Evolutionary conservation across 1,140 invertebrate genomes (phyloP).

Genomic region (Sarcophaga peregrina): DNA sequence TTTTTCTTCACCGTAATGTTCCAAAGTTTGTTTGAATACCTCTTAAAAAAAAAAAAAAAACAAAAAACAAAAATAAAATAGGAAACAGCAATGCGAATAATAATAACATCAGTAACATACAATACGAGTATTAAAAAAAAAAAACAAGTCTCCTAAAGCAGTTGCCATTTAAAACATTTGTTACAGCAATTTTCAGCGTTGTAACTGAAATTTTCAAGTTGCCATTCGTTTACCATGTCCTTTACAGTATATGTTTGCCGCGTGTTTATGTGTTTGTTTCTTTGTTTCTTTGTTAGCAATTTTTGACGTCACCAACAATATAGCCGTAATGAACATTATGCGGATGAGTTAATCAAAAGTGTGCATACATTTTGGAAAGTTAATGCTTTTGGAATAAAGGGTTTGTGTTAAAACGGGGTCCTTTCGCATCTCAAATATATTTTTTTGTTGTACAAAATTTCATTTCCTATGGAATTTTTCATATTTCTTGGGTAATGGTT

Average conservation of each 20-base stretch:
- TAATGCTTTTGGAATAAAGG: background rate
- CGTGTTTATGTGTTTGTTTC: background rate
- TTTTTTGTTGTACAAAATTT: no score
- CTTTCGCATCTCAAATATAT: no score
- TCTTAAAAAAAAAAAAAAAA: constrained; percentile 9
- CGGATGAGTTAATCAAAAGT: constrained; percentile 37
- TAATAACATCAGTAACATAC: no score
- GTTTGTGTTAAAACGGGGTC: background rate
- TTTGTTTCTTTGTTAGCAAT: background rate
- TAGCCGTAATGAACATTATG: constrained; percentile 34
- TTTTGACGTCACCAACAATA: constrained; percentile 22
- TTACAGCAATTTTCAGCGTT: constrained; percentile 27
- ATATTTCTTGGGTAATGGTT: no score
- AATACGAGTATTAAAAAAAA: background rate
- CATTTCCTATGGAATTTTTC: no score
- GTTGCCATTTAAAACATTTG: constrained; percentile 38
- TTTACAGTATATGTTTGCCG: background rate
- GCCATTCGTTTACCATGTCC: background rate
- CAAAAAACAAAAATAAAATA: background rate
- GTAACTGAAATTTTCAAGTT: constrained; percentile 27
- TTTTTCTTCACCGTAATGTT: constrained; percentile 10
- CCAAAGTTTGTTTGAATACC: constrained; percentile 20
- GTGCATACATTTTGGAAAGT: constrained; percentile 7
- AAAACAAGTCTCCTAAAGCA: constrained; percentile 11
- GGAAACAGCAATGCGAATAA: background rate